Evolutionary conservation across 2,797 vertebrate genomes (phyloP), one percentile per base, ranked within the genome.

Genomic region (Xenopus petersii): DNA sequence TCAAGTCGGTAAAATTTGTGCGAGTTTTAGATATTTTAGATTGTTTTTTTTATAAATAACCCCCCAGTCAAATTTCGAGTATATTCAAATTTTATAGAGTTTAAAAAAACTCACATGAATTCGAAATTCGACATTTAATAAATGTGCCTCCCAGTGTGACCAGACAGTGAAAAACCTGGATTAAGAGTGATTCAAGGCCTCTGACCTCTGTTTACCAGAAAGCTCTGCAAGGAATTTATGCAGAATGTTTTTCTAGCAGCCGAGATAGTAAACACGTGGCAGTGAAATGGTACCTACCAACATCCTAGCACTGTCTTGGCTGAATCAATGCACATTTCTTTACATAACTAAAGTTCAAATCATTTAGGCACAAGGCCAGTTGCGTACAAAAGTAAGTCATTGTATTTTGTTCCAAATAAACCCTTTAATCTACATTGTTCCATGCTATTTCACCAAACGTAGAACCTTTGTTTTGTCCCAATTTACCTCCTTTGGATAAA

Each of bases 401-500:
- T 17, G 15, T n/a, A 56, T 64, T 26, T 60, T 8, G 10, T 26
- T 60, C 24, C 58, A 60, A 26, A 60, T 26, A 24, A 60, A 12
- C 12, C 24, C 17, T 13, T 60, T 60, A 9, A 24, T 60, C 24
- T 60, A 60, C 26, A 30, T 30, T 30, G 26, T 30, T 30, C 26
- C 24, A 9, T 60, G 58, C 10, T 60, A 2, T 10, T 30, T 48
- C 5, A n/a, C 49, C 54, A 64, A 62, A 65, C 67, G 26, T 51
- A 51, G 58, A 54, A 61, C 75, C 33, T 33, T 42, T 5, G 7
- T 10, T 36, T 48, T 63, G 51, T 33, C 3, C 17, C 51, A 48
- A 12, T 72, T 68, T 67, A 72, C 58, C 42, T 63, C 60, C 11
- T 58, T 63, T 12, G 36, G 56, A 55, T 67, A 54, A 68, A 69